Conservation (phyloP, 1,140 invertebrate genomes). For the Brachionus sp. region DNA sequence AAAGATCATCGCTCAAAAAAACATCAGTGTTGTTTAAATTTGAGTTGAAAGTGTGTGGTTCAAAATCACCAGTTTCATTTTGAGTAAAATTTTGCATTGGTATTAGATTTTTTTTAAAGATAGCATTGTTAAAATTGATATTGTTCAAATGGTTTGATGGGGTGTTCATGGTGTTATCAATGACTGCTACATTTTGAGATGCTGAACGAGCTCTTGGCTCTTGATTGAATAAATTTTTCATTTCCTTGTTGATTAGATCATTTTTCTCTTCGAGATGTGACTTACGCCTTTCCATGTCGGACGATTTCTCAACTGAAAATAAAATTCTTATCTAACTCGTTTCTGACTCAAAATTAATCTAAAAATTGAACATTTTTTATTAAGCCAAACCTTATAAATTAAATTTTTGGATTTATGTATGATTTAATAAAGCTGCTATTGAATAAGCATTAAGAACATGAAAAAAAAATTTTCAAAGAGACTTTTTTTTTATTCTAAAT, state of each 20-base stretch:
- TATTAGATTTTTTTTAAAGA: conserved; percentile 30
- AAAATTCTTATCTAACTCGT: neutral
- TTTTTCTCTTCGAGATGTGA: neutral
- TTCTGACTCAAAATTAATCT: neutral
- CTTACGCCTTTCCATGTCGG: conserved; percentile 15
- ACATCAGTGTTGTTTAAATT: conserved; percentile 30
- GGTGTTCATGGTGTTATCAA: conserved; percentile 14
- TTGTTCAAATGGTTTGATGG: neutral
- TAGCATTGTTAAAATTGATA: conserved; percentile 22
- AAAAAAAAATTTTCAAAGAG: neutral
- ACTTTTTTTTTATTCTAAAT: neutral
- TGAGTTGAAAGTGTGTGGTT: conserved; percentile 1
- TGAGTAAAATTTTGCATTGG: conserved; percentile 23
- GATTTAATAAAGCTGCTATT: neutral
- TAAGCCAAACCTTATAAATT: neutral
- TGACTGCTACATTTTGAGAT: neutral
- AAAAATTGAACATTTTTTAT: neutral
- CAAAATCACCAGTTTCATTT: neutral
- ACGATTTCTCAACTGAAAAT: neutral
- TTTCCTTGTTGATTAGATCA: conserved; percentile 19
- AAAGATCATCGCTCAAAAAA: conserved; percentile 25
- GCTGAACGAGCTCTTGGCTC: neutral
- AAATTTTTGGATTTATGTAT: neutral
- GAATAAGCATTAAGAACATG: neutral
- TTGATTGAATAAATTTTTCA: conserved; percentile 23